Base-by-base conservation (phyloP, 1,140 invertebrate genomes). In the Cydia splendana region DNA sequence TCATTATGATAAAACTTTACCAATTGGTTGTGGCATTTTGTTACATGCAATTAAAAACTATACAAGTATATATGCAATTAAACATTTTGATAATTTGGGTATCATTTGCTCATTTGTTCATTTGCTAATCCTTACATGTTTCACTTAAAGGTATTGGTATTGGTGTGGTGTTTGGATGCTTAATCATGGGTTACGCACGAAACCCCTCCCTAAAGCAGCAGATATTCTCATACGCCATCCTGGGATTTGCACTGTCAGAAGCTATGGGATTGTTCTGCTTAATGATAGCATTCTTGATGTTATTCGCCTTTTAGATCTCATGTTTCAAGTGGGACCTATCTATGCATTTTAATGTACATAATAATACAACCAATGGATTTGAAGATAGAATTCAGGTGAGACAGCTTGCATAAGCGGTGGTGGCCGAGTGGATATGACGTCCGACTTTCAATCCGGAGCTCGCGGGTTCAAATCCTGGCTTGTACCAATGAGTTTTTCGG, bases 251-350 rank as follows among this genome's bases (percentile, higher is more conserved):
- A 82, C 93, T 99, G 48, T 97, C 97, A 77, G 98, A 99, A 95
- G 98, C 98, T 81, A 98, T 99, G 97, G 98, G 98, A 87, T 95
- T 99, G 62, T 99, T 99, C 94, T 98, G 98, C 95, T 93, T 99
- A 80, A 98, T 98, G 97, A 98, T 99, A 95, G 97, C 97, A 65
- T 98, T 99, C 94, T 93, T 99, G 80, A 95, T 99, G 89, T 94
- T 99, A 78, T 99, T 98, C 94, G 97, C 97, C 38, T 91, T 95
- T 88, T 96, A 94, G 93, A 86, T 78, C 45, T 80, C 24, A 62
- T 57, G 53, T 62, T 24, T 20, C 18, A 62, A 62, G 57, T 62
- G 57, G 20, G 20, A n/a, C n/a, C 18, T 24, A 77, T 57, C 75
- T 74, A 80, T 76, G 77, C 45, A 6, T 84, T 80, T 85, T 62